Conservation (phyloP, 1,140 invertebrate species). For the Zaprionus vittiger region DNA sequence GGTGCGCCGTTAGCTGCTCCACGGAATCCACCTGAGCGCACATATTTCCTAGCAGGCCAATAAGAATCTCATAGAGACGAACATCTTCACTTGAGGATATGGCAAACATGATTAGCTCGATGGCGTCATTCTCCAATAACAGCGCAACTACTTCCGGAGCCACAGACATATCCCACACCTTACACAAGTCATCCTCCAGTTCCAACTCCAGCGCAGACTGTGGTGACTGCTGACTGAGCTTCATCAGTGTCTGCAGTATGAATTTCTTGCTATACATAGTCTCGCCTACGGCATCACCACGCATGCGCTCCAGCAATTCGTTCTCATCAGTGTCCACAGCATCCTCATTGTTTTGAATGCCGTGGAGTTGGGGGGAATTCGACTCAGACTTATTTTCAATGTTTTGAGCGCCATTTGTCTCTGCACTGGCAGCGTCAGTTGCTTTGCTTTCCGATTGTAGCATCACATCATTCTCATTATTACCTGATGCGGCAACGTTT, state of each 20-base stretch:
- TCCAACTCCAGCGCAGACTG: constrained; percentile 84
- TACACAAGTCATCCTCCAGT: constrained; percentile 89
- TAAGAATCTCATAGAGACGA: constrained; percentile 89
- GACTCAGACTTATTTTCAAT: constrained; percentile 28
- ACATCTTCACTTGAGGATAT: constrained; percentile 85
- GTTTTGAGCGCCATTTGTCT: constrained; percentile 20
- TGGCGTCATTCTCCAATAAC: constrained; percentile 87
- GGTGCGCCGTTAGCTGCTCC: constrained; percentile 84
- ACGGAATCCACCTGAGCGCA: constrained; percentile 82
- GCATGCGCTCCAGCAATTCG: constrained; percentile 85
- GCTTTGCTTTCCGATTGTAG: constrained; percentile 19
- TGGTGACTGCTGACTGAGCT: constrained; percentile 82
- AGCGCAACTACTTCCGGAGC: constrained; percentile 89
- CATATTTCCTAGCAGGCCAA: constrained; percentile 91
- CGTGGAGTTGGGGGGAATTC: constrained; percentile 50
- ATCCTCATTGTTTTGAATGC: constrained; percentile 42
- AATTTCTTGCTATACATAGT: constrained; percentile 91
- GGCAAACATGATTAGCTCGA: constrained; percentile 86
- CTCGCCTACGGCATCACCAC: constrained; percentile 90
- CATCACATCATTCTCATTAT: constrained; percentile 18
- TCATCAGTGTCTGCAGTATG: constrained; percentile 88
- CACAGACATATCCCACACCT: constrained; percentile 91
- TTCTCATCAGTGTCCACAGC: constrained; percentile 44
- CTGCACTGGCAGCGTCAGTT: background rate
- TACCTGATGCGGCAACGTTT: constrained; percentile 12